Base-by-base conservation (phyloP, 2,797 vertebrate species). In the Gambelia wislizenii region DNA sequence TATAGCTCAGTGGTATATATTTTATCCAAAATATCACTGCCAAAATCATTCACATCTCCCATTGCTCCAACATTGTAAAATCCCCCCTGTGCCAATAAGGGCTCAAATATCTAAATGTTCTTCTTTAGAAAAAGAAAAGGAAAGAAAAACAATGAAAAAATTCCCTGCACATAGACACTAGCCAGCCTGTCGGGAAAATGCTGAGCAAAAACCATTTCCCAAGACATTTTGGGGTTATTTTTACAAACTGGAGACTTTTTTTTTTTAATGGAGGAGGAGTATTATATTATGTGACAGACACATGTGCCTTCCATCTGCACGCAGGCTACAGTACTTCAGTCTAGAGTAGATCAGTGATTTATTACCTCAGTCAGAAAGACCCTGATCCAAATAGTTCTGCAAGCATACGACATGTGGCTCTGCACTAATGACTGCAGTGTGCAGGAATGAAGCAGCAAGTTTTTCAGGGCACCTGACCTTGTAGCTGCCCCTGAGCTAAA, bases 391-490 rank as follows among this genome's bases (percentile, higher is more conserved):
- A 82, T 61, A 27, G 20, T 6, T 13, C 52, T n/a, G 44, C 0
- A 5, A 87, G 33, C 33, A 44, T 59, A 27, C 42, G 27, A 22
- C 8, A 39, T 39, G 42, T 20, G 36, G 3, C n/a, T 49, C 30
- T 5, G 22, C 33, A 13, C 54, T 27, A 14, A 30, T 54, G 30
- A 16, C 2, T 1, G 6, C 7, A 44, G 14, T 61, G 44, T 74
- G 67, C 33, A 59, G 49, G 27, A 56, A 87, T 44, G 36, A 81
- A n/a, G 52, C 39, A 74, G 42, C 39, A 56, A 82, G 44, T 61
- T 27, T 83, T 84, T 84, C 56, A 84, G 6, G 54, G 49, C 59
- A 56, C 20, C 16, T 69, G 49, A 69, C 82, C 74, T 78, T 89
- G 42, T 25, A 67, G 33, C 33, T 78, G 59, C 33, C 56, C 39